phyloP scores from a whole-genome alignment of 2,888 invertebrate genomes.

The Tyria jacobaeae region DNA sequence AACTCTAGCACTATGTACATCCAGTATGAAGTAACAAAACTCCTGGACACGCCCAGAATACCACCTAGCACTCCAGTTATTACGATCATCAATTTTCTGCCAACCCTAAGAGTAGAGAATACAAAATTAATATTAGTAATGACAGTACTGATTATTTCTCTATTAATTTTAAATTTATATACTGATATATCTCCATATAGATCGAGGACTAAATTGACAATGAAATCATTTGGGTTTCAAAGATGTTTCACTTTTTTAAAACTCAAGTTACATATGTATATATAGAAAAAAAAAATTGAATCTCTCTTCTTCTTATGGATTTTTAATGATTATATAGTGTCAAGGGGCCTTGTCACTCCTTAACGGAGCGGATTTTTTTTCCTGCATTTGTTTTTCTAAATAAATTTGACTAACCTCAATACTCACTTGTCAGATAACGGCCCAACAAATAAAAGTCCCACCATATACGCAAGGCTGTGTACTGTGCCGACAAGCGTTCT shows the following conservation, averaged over 20 bases:
- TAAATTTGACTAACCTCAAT: neutral
- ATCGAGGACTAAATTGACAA: too few species aligned
- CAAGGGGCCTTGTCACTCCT: too few species aligned
- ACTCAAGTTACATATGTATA: too few species aligned
- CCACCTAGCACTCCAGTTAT: constrained; percentile 70
- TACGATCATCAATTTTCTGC: constrained; percentile 66
- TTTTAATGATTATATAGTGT: too few species aligned
- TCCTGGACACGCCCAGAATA: constrained; percentile 65
- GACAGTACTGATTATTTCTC: neutral
- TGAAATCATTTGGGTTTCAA: too few species aligned
- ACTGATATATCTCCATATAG: too few species aligned
- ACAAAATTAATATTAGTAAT: neutral
- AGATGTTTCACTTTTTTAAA: too few species aligned
- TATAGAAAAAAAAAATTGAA: too few species aligned
- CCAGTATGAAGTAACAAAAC: constrained; percentile 71
- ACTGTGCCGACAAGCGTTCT: constrained; percentile 90
- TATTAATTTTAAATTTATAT: too few species aligned
- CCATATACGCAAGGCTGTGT: constrained; percentile 90
- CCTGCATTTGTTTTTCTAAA: too few species aligned
- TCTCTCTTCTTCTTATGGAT: too few species aligned
- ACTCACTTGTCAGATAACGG: constrained; percentile 90
- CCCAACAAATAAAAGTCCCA: constrained; percentile 89
- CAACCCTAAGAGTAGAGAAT: constrained; percentile 58
- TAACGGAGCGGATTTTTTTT: too few species aligned
- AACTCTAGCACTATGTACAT: constrained; percentile 70